A percentile compares a stretch with the other conserved stretches of the same genome.
phyloP scores from a whole-genome alignment of 1,140 invertebrate genomes.

The Brachionus koreanus region DNA sequence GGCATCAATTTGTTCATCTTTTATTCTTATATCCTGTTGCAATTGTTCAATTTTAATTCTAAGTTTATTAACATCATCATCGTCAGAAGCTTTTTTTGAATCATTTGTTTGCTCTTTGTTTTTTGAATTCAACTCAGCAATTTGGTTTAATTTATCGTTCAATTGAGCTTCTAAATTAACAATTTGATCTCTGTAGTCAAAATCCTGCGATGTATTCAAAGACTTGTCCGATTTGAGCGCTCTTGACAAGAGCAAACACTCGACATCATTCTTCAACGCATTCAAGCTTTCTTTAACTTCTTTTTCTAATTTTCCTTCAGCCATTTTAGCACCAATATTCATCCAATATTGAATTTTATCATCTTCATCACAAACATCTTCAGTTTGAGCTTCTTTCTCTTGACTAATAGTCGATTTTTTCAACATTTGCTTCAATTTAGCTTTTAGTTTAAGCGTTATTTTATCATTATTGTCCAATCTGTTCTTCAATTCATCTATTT shows the following conservation, averaged over 20 bases:
- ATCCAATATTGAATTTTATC: neutral
- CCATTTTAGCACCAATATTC: neutral
- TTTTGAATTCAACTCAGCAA: neutral
- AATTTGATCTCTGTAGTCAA: constrained; percentile 25
- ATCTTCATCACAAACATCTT: too few relatives aligned
- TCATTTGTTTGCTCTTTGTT: neutral
- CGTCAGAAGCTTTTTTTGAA: too few relatives aligned
- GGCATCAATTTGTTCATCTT: neutral
- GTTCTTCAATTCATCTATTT: neutral
- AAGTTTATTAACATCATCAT: neutral
- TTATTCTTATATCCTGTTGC: neutral
- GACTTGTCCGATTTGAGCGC: neutral
- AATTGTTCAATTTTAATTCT: neutral
- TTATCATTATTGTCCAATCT: neutral
- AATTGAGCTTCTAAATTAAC: neutral
- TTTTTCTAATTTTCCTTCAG: neutral
- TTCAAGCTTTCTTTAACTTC: neutral
- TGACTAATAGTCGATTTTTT: neutral
- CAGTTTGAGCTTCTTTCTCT: neutral
- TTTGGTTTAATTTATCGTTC: neutral
- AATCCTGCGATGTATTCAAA: neutral
- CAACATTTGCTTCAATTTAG: constrained; percentile 20
- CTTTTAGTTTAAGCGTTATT: constrained; percentile 4
- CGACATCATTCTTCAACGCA: neutral
- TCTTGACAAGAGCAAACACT: neutral